Evolutionary conservation across 2,888 invertebrate genomes (phyloP), one percentile per base, ranked within the genome.

Genomic region (Drosophila eohydei): DNA sequence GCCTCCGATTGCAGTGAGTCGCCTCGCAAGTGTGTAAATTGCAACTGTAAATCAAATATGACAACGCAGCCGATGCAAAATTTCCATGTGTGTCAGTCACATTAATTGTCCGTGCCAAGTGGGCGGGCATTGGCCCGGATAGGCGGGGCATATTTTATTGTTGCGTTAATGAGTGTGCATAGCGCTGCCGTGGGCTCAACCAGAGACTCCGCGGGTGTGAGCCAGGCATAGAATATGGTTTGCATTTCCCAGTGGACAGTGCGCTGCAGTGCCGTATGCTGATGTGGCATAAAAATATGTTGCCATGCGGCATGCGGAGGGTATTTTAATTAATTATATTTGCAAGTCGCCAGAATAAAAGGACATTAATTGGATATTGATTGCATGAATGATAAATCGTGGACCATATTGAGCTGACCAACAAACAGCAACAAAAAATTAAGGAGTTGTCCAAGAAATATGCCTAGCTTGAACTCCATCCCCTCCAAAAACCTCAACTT

Each of bases 1-100:
- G 48, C 50, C 76, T 46, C 41, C 59, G 51, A 46, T n/a, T n/a
- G 41, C 40, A 44, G 44, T 28, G 21, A 26, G 48, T 8, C 41
- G 30, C 51, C 46, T 56, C 52, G 71, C 68, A 77, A 88, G 87
- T 90, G 90, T 81, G 90, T 78, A 90, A 88, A 88, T 88, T 88
- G 87, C 89, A 88, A 90, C 84, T 88, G 87, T 87, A 88, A 88
- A 88, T 88, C 87, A 88, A 88, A 88, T 90, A 88, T 90, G 90
- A 90, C 87, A 86, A 83, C 79, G 86, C 83, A 74, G 85, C 70
- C 88, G 71, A 75, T 74, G 83, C 78, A 88, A 73, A 85, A 88
- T 88, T 82, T 89, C 83, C 88, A 85, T 86, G 85, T 85, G 83
- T 86, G 89, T 89, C 85, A 88, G 85, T 84, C 89, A 88, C 83